Evolutionary conservation across 2,888 invertebrate species (phyloP).

Genomic region (Caenorhabditis sp.): DNA sequence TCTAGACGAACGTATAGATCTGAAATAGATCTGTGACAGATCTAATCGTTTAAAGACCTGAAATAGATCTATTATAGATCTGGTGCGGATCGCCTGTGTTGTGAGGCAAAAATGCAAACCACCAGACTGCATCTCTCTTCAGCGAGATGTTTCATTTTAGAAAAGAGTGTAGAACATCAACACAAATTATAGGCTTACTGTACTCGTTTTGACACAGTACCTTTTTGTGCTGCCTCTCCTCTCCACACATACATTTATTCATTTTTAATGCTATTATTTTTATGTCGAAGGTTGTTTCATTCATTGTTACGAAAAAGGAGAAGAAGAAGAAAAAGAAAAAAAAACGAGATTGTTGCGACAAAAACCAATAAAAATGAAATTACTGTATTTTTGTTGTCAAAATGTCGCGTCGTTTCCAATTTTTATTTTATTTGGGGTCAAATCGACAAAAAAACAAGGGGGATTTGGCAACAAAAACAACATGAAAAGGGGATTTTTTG

Average conservation of each 20-base stretch:
- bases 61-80: too few species aligned
- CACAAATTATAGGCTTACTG: not conserved
- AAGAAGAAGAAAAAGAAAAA: slow-evolving; percentile 1
- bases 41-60: too few species aligned
- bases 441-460: too few species aligned
- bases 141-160: too few species aligned
- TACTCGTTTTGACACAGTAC: slow-evolving; percentile 13
- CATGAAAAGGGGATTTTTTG: not conserved
- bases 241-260: not conserved
- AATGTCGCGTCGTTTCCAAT: not conserved
- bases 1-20: too few species aligned
- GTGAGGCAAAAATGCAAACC: too few species aligned
- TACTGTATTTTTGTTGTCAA: slow-evolving; percentile 28
- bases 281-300: slow-evolving; percentile 4
- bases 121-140: too few species aligned
- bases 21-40: too few species aligned
- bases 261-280: slow-evolving; percentile 4
- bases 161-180: not conserved
- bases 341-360: slow-evolving; percentile 48
- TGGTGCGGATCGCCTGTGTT: too few species aligned
- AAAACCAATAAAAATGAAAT: slow-evolving; percentile 50
- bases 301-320: slow-evolving; percentile 15
- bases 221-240: slow-evolving; percentile 12
- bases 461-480: not conserved
- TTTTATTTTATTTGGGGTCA: not conserved